Base-by-base conservation (phyloP, 2,797 vertebrate species). In the Pyrocephalus nanus region DNA sequence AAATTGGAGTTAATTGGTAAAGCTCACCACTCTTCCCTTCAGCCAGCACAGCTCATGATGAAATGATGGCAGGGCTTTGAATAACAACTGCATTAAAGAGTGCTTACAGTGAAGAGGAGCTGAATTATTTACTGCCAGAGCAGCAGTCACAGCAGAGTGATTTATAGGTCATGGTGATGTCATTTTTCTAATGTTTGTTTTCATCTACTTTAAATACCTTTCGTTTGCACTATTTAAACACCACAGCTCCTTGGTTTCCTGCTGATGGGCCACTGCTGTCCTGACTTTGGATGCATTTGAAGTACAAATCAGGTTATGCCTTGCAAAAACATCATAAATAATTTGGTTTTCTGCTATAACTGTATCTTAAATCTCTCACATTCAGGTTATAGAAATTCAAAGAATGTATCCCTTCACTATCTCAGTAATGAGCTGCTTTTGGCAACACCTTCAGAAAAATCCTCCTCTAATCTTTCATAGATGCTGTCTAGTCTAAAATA, bases 301-400 rank as follows among this genome's bases (percentile, higher is more conserved):
- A 91, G 54, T 84, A 88, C 29, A 48, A 81, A 95, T 81, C 73
- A 86, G 79, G 69, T 85, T 87, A 48, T 40, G 23, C 45, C n/a
- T 67, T 90, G 60, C 65, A 90, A 82, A 95, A 96, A 48, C 84
- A 91, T 80, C 67, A 93, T 86, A 75, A 95, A 89, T 94, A 83
- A 92, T 88, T 94, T 45, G 30, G 4, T 30, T 65, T 93, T 62
- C 47, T 89, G 22, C 65, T 89, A 18, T 71, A 84, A 73, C 47
- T 72, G 25, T 65, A 48, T 74, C 72, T 92, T 74, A 86, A 83
- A 80, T 85, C 32, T 67, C 34, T 84, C 50, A 34, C 61, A 47
- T 67, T 80, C 47, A 26, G 43, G 27, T 51, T 86, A 77, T 3
- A 76, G 58, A 91, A 92, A 65, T 22, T 69, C 20, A 65, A 88